Evolutionary conservation across 2,113 vertebrate species (phyloP), one percentile per base, ranked within the genome.

Genomic region (Propithecus coquereli): DNA sequence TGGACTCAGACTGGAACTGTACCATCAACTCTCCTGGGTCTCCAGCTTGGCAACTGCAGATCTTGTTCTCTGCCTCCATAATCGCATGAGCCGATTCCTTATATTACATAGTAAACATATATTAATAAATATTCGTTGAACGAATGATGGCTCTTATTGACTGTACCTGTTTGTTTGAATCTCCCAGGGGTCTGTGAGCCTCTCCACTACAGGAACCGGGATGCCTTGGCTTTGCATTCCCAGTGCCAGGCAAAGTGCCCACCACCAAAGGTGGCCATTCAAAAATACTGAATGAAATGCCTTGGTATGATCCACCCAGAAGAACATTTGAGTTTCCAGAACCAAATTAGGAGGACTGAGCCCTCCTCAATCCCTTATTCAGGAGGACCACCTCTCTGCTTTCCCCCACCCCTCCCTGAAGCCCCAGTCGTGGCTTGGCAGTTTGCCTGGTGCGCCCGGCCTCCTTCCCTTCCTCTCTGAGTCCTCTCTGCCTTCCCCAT

Each of bases 61-160:
- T 68, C n/a, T 52, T n/a, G 4, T 81, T 93, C 52, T 82, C 74
- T 40, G 65, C 43, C 10, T 94, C 50, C 34, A 52, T 54, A 54
- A 57, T 20, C 43, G 18, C 22, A 4, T 14, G 47, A 93, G 50
- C 47, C 25, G 61, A 27, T 94, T 83, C 57, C 50, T 97, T 80
- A 68, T 4, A 76, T 25, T 79, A 47, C 65, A 68, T 5, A 76
- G 32, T 79, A 40, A 65, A 80, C 45, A 50, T 27, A 32, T 80
- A 20, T 91, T 91, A 86, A 76, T 84, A 94, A 93, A 93, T 47
- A 79, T 18, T 34, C 73, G 61, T 34, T 50, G 68, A 92, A 73
- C 87, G 43, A 91, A 66, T 86, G 7, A 68, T 68, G 74, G 50
- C 32, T 47, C 84, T 93, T 83, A 57, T 70, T 66, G 27, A 94